Percentiles rank a stretch among this genome's conserved stretches.
Conservation (phyloP, 2,113 vertebrate species). For the Choloepus hoffmanni region DNA sequence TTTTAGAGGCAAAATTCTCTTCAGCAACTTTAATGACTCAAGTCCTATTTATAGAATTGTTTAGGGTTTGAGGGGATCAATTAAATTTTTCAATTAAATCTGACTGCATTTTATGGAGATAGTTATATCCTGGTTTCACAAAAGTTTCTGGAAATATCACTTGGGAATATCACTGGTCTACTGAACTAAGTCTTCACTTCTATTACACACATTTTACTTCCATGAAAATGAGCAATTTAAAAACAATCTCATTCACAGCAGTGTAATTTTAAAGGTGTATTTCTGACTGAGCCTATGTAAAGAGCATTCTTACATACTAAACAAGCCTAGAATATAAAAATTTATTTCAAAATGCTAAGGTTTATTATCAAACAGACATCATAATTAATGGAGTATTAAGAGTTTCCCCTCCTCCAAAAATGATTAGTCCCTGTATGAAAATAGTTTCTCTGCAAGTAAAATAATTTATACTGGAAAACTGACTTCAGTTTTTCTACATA, state of each 20-base stretch:
- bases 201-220: not conserved
- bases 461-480: conserved; percentile 44
- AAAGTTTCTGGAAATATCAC: conserved; percentile 29
- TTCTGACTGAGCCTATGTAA: not conserved
- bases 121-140: not conserved
- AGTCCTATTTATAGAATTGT: conserved; percentile 22
- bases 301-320: conserved; percentile 45
- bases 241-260: not conserved
- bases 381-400: not conserved
- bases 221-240: not conserved
- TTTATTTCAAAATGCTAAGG: not conserved
- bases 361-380: not conserved
- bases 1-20: conserved; percentile 30
- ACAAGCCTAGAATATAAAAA: conserved; percentile 30
- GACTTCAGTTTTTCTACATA: conserved; percentile 33
- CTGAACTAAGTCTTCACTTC: conserved; percentile 27
- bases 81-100: conserved; percentile 54
- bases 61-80: conserved; percentile 24
- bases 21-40: not conserved
- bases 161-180: conserved; percentile 8
- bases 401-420: conserved; percentile 23
- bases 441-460: conserved; percentile 18
- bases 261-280: conserved; percentile 59
- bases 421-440: not conserved
- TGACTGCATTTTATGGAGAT: not conserved